Evolutionary conservation across 2,113 vertebrate species (phyloP).

Genomic region (Alces alces): DNA sequence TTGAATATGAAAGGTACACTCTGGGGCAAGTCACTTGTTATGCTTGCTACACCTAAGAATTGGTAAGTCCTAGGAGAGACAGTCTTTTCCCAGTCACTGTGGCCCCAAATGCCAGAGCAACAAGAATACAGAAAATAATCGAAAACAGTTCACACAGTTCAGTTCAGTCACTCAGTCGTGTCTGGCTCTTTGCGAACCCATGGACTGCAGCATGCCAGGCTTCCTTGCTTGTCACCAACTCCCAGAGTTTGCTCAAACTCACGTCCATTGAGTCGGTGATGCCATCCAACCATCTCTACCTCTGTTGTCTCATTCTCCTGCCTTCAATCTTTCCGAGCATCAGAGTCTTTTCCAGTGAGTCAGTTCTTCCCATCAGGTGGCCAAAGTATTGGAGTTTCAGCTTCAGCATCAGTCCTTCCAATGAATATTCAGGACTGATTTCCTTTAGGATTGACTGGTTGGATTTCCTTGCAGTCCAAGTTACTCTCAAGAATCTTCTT

Average conservation of each 20-base stretch:
- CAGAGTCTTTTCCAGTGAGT: not conserved
- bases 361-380: rapidly evolving
- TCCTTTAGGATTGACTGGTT: not conserved
- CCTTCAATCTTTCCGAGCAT: not conserved
- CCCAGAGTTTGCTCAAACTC: not conserved
- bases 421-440: not conserved
- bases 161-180: not conserved
- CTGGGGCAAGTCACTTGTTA: not conserved
- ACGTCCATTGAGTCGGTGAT: rapidly evolving
- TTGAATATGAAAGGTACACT: not conserved
- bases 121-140: not conserved
- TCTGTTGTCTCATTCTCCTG: not conserved
- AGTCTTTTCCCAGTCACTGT: not conserved
- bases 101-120: not conserved
- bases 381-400: not conserved
- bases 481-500: not conserved
- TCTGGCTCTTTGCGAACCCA: not conserved
- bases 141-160: not conserved
- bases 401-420: not conserved
- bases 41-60: not conserved
- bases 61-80: not conserved
- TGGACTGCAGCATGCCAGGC: not conserved
- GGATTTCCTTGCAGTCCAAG: not conserved
- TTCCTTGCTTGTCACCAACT: not conserved
- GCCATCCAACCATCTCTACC: not conserved